Conservation (phyloP, 1,140 invertebrate species). For the Hycleus cichorii region DNA sequence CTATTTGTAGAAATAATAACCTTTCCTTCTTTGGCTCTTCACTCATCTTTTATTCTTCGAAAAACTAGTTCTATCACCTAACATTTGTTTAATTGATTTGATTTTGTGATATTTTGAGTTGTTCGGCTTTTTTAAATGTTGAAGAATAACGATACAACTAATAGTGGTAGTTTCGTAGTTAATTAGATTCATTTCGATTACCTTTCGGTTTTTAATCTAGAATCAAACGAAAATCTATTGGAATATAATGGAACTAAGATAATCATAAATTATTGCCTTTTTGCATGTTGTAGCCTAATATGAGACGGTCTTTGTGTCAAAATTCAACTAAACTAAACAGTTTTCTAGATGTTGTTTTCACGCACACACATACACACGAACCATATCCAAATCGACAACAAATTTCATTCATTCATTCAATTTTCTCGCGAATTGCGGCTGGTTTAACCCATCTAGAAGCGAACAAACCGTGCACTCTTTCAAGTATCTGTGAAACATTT, state of each 20-base stretch:
- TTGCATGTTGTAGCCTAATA: slow-evolving; percentile 9
- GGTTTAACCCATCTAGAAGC: too few relatives aligned
- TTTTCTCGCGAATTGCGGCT: too few relatives aligned
- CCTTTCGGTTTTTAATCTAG: neutral
- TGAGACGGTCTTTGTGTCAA: slow-evolving; percentile 8
- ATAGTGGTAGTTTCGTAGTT: neutral
- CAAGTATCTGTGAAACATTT: too few relatives aligned
- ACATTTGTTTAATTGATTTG: too few relatives aligned
- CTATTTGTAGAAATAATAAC: slow-evolving; percentile 1
- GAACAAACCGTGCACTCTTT: too few relatives aligned
- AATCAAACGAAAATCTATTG: neutral
- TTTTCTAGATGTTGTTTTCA: too few relatives aligned
- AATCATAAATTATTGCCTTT: slow-evolving; percentile 33
- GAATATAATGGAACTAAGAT: slow-evolving; percentile 19
- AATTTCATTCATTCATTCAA: too few relatives aligned
- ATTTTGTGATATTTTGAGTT: neutral
- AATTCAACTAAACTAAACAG: neutral
- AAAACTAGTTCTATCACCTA: too few relatives aligned
- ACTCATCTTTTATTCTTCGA: neutral
- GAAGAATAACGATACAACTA: slow-evolving; percentile 7
- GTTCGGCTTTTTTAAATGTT: slow-evolving; percentile 22
- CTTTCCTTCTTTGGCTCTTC: slow-evolving; percentile 1
- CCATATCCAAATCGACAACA: too few relatives aligned
- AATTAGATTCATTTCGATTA: too few relatives aligned
- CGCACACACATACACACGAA: too few relatives aligned